phyloP scores from a whole-genome alignment of 1,140 invertebrate species.

The Pseudomyrmex sp. region DNA sequence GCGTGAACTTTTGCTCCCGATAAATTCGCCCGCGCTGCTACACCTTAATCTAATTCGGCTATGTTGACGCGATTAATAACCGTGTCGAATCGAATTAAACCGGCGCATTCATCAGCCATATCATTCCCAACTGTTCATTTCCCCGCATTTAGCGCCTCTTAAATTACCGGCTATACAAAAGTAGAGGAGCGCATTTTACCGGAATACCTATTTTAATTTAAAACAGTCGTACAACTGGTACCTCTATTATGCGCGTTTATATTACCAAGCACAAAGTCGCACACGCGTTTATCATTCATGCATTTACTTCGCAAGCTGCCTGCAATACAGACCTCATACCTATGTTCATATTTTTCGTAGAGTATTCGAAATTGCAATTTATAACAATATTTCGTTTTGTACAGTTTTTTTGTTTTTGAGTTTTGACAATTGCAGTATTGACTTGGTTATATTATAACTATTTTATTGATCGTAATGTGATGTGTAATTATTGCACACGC shows the following conservation, averaged over 20 bases:
- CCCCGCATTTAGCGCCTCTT: conserved; percentile 31
- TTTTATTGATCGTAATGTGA: background rate
- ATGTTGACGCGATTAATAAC: conserved; percentile 52
- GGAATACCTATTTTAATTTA: conserved; percentile 37
- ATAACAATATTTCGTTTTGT: background rate
- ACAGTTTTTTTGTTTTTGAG: background rate
- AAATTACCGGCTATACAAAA: conserved; percentile 42
- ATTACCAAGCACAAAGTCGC: conserved; percentile 9
- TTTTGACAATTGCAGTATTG: background rate
- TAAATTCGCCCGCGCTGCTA: conserved; percentile 55
- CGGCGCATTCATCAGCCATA: conserved; percentile 44
- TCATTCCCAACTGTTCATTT: conserved; percentile 40
- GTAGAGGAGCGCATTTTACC: conserved; percentile 15
- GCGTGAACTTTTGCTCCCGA: conserved; percentile 75
- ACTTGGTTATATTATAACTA: background rate
- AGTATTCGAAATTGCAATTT: background rate
- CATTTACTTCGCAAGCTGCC: background rate
- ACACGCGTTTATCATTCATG: conserved; percentile 33
- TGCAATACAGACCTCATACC: conserved; percentile 11
- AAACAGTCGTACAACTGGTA: conserved; percentile 5
- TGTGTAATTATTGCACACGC: background rate
- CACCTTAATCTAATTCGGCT: conserved; percentile 70
- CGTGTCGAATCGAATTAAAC: conserved; percentile 68
- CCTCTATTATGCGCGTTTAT: conserved; percentile 25
- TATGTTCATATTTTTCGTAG: background rate